Conservation (phyloP, 2,888 invertebrate genomes). For the Leptopilina syphax region DNA sequence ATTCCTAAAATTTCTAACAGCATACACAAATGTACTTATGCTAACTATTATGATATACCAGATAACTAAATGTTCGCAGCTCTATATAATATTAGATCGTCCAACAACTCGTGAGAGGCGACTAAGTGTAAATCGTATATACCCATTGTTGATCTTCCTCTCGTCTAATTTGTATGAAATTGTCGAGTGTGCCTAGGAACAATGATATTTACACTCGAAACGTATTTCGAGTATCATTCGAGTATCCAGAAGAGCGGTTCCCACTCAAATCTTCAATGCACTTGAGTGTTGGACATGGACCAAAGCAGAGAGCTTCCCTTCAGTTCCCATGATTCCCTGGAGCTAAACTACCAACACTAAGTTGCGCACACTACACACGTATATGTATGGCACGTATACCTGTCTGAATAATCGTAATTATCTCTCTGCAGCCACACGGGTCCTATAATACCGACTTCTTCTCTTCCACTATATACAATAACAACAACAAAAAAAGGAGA, state of each 20-base stretch:
- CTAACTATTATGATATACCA: too few species aligned
- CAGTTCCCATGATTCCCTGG: conserved; percentile 57
- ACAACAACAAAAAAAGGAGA: conserved; percentile 42
- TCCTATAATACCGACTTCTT: conserved; percentile 53
- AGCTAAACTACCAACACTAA: conserved; percentile 55
- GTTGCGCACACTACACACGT: too few species aligned
- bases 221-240: conserved; percentile 43
- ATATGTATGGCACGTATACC: conserved; percentile 44
- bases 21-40: too few species aligned
- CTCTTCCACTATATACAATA: conserved; percentile 51
- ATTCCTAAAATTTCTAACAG: too few species aligned
- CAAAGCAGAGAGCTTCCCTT: conserved; percentile 44
- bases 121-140: conserved; percentile 37
- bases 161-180: conserved; percentile 55
- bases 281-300: conserved; percentile 44
- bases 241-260: conserved; percentile 50
- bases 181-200: conserved; percentile 49
- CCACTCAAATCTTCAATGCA: conserved; percentile 52
- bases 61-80: too few species aligned
- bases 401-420: conserved; percentile 59
- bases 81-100: neutral
- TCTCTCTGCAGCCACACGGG: conserved; percentile 57
- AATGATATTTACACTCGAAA: conserved; percentile 56
- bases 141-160: conserved; percentile 38
- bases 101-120: conserved; percentile 7